Base-by-base conservation (phyloP, 2,888 invertebrate genomes). In the Gymnocheta viridis region DNA sequence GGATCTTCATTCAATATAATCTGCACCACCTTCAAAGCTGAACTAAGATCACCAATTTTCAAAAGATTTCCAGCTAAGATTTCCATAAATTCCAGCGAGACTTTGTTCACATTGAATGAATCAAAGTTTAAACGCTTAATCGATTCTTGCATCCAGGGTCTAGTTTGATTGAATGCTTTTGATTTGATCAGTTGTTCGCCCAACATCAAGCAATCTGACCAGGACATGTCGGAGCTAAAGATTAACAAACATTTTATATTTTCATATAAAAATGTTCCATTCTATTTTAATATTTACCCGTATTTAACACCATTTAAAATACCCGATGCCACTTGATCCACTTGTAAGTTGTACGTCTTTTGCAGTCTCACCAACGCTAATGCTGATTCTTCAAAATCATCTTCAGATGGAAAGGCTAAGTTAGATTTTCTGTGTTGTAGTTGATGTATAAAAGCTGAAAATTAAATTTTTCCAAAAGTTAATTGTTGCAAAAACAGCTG, bases 111-210 rank as follows among this genome's bases (percentile, higher is more conserved):
- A 22, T 60, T 47, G 41, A 74, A 67, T 4, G 80, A 80, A 87
- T 96, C 96, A 82, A 94, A 93, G 58, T 94, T 94, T 85, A 95
- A 93, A 85, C 96, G 94, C 62, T 94, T 93, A 88, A 98, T 93
- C 0, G 99, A 96, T 91, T 98, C 98, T 86, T 95, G 94, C 97
- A 99, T 98, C 99, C 99, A 99, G 58, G 96, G 93, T n/a, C 96
- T 94, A 0, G 98, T 97, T 91, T 99, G 98, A 89, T 96, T 96
- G 91, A 95, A 97, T 92, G 99, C 98, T 44, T 96, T 96, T 87
- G 96, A 95, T 90, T 96, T 96, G 93, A 99, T 99, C 10, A 97
- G 95, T 86, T 97, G 96, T 82, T 98, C 94, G 9, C 98, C 99
- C 58, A 99, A 93, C 92, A 98, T 98, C 92, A 97, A 98, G 90